Evolutionary conservation across 2,888 invertebrate species (phyloP), one percentile per base, ranked within the genome.

Genomic region (Yponomeuta plumbellus): DNA sequence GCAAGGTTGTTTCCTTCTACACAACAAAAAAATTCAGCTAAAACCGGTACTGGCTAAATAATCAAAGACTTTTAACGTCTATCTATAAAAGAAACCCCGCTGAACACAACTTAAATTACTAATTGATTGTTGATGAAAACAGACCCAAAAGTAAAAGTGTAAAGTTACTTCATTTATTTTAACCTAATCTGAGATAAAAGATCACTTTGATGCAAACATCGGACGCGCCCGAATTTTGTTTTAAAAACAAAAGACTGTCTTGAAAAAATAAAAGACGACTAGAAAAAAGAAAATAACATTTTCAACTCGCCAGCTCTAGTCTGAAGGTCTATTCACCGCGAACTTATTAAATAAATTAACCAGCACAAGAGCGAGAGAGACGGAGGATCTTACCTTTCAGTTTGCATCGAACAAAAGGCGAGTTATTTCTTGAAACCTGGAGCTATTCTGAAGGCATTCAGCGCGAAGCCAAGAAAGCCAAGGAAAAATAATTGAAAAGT

Each of bases 311-410:
- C 81, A 70, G 76, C 71, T 75, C 76, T 76, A 75, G 75, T 77
- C 13, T 56, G 56, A 71, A 76, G 78, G 72, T 81, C 86, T 84
- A 87, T 89, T 89, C 89, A 89, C 80, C 80, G 84, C 83, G 81
- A 86, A 86, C 88, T 89, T 89, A 88, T 88, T 88, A 86, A 88
- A 88, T 88, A 88, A 88, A 89, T 88, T 88, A 88, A 88, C 88
- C 86, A 80, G 86, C 87, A 86, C 84, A 86, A 83, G 76, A 75
- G 77, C 80, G 84, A 81, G 84, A 85, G 86, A 81, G 86, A 87
- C 68, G 67, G 5, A 70, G 71, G 70, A 58, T 66, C 44, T 56
- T 26, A 10, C 20, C 56, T 57, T 69, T 69, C 77, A 79, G 77
- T 79, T 79, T 75, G 74, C 73, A 71, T 69, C 71, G 80, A 75